Base-by-base conservation (phyloP, 1,140 invertebrate genomes). In the Drosophila melanica region DNA sequence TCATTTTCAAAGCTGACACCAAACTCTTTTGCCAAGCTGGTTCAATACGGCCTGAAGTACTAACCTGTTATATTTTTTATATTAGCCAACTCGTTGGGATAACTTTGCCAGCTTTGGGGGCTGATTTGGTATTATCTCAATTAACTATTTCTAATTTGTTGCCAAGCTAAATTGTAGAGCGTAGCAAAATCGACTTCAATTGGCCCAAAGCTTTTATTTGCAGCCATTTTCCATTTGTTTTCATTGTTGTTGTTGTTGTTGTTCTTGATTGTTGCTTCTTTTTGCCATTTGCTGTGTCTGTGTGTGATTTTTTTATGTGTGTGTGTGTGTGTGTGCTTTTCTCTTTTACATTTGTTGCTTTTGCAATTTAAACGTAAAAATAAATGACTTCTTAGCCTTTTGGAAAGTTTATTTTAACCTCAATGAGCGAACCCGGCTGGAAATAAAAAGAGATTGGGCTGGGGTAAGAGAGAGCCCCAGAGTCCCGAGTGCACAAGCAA, bases 401-500 rank as follows among this genome's bases (percentile, higher is more conserved):
- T 72, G 27, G 77, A 80, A 89, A 89, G 84, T 89, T 90, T 84
- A 78, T 84, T 87, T 87, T 89, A 87, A 87, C 84, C 84, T 89
- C 84, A 65, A 75, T 54, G 66, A n/a, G 42, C 12, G 66, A 20
- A 14, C 27, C 44, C 23, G 23, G 18, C 14, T 8, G 55, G n/a
- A 12, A 27, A 55, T 35, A 64, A 44, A 7, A 59, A 39, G 39
- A 5, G 20, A 18, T 8, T 41, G 47, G 27, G 55, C 33, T 3
- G 16, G 57, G 33, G 27, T 6, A 23, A 6, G 41, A 48, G 41
- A 10, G 30, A 47, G 35, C 41, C 33, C 39, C 39, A 54, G 65
- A 76, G 82, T 58, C 55, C 59, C 71, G 63, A 89, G 84, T 81
- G 86, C 78, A 85, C 62, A 65, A 75, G 66, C 77, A 84, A 90